Conservation (phyloP, 2,888 invertebrate genomes). For the Spilosoma lubricipeda region DNA sequence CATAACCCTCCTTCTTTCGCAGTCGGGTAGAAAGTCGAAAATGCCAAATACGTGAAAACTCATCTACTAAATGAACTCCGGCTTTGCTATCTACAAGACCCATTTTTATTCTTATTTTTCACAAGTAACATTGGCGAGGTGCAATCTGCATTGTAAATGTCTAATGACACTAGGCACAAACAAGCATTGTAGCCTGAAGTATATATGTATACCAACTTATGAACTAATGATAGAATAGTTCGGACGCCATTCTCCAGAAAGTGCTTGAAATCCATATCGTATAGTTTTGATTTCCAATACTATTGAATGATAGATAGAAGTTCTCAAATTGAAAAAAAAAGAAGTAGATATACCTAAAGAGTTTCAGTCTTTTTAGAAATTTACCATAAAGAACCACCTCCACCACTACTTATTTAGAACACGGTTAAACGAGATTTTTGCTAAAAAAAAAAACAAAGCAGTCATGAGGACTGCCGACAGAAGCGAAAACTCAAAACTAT, state of each 20-base stretch:
- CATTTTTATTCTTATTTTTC: conserved; percentile 47
- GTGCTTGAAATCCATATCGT: neutral
- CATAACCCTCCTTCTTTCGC: too few relatives aligned
- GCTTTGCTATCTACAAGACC: conserved; percentile 37
- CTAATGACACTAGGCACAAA: conserved; percentile 36
- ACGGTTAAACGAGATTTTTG: too few relatives aligned
- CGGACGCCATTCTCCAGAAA: neutral
- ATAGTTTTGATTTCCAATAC: neutral
- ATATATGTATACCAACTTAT: conserved; percentile 41
- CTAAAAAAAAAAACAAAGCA: too few relatives aligned
- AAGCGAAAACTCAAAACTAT: too few relatives aligned
- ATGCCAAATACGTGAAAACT: neutral
- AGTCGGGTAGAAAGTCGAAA: too few relatives aligned
- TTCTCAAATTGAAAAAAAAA: too few relatives aligned
- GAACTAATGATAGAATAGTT: neutral
- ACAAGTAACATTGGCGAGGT: conserved; percentile 29
- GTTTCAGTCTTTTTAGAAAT: too few relatives aligned
- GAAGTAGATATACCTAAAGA: too few relatives aligned
- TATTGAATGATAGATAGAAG: neutral
- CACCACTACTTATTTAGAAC: too few relatives aligned
- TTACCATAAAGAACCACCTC: too few relatives aligned
- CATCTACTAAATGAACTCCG: neutral
- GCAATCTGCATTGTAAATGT: conserved; percentile 57
- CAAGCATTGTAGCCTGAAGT: conserved; percentile 50
- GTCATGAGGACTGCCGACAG: too few relatives aligned